Evolutionary conservation across 2,113 vertebrate genomes (phyloP).

Genomic region (Agapornis roseicollis): DNA sequence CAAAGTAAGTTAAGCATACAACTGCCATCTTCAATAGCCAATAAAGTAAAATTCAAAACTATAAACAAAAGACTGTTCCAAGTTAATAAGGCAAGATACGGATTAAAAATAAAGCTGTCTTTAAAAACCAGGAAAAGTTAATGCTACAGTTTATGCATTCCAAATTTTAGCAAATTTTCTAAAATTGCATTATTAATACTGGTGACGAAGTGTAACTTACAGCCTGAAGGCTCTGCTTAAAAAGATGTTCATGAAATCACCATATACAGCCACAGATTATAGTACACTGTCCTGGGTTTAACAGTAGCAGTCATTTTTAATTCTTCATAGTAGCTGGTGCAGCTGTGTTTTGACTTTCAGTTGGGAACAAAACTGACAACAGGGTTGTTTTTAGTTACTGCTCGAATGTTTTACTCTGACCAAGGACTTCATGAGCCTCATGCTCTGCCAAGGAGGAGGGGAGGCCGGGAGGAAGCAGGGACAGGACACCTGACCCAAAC

Average conservation of each 20-base stretch:
- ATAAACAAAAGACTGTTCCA: not conserved
- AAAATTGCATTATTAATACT: not conserved
- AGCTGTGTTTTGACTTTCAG: no score
- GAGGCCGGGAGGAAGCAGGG: no score
- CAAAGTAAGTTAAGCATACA: not conserved
- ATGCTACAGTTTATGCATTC: not conserved
- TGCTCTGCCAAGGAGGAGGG: no score
- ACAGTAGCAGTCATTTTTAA: no score
- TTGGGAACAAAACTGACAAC: no score
- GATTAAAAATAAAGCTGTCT: not conserved
- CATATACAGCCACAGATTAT: not conserved
- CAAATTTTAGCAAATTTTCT: not conserved
- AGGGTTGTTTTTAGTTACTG: no score
- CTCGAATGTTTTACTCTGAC: no score
- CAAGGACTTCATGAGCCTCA: no score
- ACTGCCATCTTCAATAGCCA: not conserved
- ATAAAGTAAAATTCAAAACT: not conserved
- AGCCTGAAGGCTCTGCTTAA: not conserved
- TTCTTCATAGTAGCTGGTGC: no score
- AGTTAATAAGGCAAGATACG: not conserved
- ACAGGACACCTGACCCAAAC: no score
- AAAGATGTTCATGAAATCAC: not conserved
- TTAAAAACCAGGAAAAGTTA: not conserved
- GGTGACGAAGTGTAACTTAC: accelerated
- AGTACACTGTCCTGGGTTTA: no score